Percentiles rank a stretch among this genome's conserved stretches.
phyloP scores from a whole-genome alignment of 2,113 vertebrate genomes.

The Notiomystis cincta region DNA sequence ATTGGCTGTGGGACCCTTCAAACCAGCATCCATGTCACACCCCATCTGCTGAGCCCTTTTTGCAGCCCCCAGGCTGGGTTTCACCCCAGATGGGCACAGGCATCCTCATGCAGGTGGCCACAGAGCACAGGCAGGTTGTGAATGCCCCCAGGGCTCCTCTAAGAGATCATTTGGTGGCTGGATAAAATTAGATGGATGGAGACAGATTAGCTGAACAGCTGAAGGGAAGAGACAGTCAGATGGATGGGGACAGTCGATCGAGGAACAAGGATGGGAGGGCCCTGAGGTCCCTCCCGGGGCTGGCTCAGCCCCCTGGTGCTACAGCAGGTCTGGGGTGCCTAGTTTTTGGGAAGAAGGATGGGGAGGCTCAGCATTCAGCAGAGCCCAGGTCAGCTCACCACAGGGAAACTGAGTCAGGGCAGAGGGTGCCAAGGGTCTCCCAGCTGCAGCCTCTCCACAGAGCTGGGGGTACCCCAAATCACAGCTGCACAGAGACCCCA shows the following conservation, averaged over 20 bases:
- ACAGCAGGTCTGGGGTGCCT: not conserved
- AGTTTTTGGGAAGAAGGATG: not conserved
- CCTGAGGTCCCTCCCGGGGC: not conserved
- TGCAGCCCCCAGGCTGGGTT: not conserved
- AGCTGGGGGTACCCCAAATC: not conserved
- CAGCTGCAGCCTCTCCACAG: not conserved
- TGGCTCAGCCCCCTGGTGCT: not conserved
- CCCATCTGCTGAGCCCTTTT: not conserved
- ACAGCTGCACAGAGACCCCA: not conserved
- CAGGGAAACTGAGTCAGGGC: not conserved
- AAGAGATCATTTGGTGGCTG: conserved; percentile 7
- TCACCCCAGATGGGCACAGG: fast-evolving
- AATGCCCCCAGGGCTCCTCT: not conserved
- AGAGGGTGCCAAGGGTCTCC: not conserved
- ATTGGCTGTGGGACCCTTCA: not conserved
- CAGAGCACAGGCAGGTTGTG: not conserved
- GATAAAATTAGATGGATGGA: conserved; percentile 60
- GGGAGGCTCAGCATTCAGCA: not conserved
- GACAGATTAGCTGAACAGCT: conserved; percentile 58
- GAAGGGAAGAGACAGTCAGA: not conserved
- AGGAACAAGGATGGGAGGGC: not conserved
- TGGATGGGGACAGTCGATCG: not conserved
- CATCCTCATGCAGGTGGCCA: not conserved
- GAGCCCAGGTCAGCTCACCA: not conserved
- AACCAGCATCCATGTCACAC: fast-evolving